phyloP scores from a whole-genome alignment of 2,888 invertebrate species.

The Petrolisthes cinctipes region DNA sequence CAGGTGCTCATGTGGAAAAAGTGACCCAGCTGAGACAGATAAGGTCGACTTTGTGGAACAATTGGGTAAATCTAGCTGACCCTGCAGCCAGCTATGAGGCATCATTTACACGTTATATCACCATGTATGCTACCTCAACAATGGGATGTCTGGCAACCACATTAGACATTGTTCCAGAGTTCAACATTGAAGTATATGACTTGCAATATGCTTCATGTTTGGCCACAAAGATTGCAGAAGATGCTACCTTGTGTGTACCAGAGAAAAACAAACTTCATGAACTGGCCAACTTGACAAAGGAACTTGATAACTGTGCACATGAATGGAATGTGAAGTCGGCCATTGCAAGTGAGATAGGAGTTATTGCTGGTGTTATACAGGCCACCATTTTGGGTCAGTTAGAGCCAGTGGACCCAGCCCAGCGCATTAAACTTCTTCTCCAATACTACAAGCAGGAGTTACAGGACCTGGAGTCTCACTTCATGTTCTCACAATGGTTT shows the following conservation, averaged over 20 bases:
- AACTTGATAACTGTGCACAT: constrained; percentile 16
- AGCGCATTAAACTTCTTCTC: constrained; percentile 81
- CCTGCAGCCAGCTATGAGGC: constrained; percentile 47
- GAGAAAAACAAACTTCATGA: constrained; percentile 13
- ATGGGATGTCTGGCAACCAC: constrained; percentile 22
- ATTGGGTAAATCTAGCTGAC: constrained; percentile 47
- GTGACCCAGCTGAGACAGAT: constrained; percentile 39
- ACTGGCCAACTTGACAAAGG: neutral
- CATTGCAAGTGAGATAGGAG: constrained; percentile 60
- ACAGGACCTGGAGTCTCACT: constrained; percentile 55
- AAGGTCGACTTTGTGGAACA: constrained; percentile 49
- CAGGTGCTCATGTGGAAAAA: constrained; percentile 59
- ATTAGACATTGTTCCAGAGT: constrained; percentile 22
- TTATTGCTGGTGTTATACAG: constrained; percentile 64
- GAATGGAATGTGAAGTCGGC: constrained; percentile 21
- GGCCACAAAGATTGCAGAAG: constrained; percentile 25
- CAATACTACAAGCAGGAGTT: constrained; percentile 80
- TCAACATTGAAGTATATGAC: constrained; percentile 22
- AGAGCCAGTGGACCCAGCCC: constrained; percentile 85
- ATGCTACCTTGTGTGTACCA: neutral
- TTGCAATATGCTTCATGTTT: constrained; percentile 16
- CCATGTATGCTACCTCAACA: constrained; percentile 20
- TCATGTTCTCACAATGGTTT: constrained; percentile 43
- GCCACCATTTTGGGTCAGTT: constrained; percentile 70
- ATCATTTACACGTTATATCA: constrained; percentile 42